A percentile compares a stretch with the other conserved stretches of the same genome.
These are phyloP conservation scores for Adelognathus sp. DNA, from an alignment of 2,888 invertebrate genomes.

Conservation along the genomic window DNA sequence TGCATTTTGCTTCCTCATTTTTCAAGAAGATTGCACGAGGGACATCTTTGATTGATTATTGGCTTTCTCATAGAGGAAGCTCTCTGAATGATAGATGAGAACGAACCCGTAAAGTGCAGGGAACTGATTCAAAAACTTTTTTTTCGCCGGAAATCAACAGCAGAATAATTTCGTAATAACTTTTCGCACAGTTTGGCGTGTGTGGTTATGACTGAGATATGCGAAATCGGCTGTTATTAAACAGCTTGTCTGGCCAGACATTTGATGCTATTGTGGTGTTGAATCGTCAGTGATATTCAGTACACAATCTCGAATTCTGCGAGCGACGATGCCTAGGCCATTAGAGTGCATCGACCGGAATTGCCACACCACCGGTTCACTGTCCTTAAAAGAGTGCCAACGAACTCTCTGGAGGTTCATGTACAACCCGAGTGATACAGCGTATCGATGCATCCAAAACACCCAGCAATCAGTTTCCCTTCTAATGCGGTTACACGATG, in stretches of 20 bases:
- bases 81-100: no score
- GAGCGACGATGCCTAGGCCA: not conserved
- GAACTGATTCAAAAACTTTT: no score
- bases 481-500: no score
- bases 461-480: constrained; percentile 1
- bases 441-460: not conserved
- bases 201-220: no score
- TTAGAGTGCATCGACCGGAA: constrained; percentile 24
- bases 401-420: constrained; percentile 26
- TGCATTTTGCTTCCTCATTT: no score
- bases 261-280: not conserved
- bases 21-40: no score
- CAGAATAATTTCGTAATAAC: no score
- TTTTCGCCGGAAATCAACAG: no score
- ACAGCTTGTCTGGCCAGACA: not conserved
- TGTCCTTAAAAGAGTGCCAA: constrained; percentile 23
- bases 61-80: no score
- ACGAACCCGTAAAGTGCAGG: no score
- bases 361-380: constrained; percentile 29
- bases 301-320: not conserved
- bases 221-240: not conserved
- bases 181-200: no score
- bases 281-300: constrained; percentile 8
- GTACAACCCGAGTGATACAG: not conserved
- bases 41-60: no score